These are phyloP conservation scores for Meandrina meandrites DNA, from an alignment of 92 coral and sea anemone genomes.

Conservation along the genomic window DNA sequence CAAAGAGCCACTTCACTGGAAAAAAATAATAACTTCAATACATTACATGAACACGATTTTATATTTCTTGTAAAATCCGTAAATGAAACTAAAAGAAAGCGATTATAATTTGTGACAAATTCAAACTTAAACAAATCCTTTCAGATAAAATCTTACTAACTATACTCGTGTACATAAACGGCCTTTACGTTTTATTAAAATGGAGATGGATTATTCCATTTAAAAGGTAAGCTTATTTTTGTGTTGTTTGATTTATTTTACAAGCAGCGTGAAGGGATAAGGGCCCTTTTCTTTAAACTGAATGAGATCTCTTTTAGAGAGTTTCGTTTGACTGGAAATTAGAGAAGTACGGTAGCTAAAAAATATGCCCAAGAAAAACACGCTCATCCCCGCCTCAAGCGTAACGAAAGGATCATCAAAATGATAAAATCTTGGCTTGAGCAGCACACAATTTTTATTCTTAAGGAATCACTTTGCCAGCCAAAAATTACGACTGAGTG, in stretches of 20 bases:
- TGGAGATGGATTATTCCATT: not conserved
- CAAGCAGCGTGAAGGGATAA: not conserved
- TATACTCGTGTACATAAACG: not conserved
- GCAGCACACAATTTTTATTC: not conserved
- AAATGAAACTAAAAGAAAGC: not conserved
- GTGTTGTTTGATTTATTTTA: not conserved
- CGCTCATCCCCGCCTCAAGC: not conserved
- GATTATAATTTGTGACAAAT: conserved; percentile 19
- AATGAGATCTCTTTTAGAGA: not conserved
- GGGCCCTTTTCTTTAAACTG: not conserved
- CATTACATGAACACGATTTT: not conserved
- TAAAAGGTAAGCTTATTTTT: not conserved
- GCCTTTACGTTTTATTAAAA: not conserved
- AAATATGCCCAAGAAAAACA: not conserved
- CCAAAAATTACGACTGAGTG: not conserved
- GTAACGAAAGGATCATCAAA: not conserved
- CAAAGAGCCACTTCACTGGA: conserved; percentile 2
- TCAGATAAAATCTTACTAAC: not conserved
- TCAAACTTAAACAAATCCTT: not conserved
- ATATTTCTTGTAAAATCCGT: not conserved
- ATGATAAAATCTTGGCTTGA: not conserved
- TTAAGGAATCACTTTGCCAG: conserved; percentile 4
- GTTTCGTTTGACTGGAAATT: not conserved
- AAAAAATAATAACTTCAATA: not conserved
- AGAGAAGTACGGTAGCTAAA: not conserved